Conservation (phyloP, 2,797 vertebrate species). For the Tapirus indicus region DNA sequence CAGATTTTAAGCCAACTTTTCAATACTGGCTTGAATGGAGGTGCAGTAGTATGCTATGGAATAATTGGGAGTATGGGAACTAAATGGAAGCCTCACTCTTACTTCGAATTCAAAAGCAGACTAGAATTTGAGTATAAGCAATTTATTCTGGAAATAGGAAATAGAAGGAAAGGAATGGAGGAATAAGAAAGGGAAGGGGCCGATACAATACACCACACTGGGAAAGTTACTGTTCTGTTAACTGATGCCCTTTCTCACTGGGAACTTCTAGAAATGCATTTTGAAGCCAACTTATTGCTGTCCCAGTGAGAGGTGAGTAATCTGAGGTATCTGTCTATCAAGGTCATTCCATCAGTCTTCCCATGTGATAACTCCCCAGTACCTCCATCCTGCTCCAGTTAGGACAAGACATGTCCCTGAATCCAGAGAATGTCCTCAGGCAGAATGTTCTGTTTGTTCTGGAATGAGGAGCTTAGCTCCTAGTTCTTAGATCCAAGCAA, state of each 20-base stretch:
- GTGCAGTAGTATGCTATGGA: background rate
- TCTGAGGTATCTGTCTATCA: background rate
- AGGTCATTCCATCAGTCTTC: background rate
- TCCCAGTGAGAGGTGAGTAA: background rate
- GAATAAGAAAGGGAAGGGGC: background rate
- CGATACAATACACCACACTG: accelerated
- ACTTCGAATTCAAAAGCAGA: background rate
- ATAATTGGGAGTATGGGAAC: background rate
- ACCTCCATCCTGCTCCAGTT: background rate
- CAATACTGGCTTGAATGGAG: background rate
- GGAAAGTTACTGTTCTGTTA: background rate
- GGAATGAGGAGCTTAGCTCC: background rate
- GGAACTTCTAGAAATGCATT: background rate
- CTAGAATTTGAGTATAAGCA: background rate
- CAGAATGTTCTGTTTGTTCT: background rate
- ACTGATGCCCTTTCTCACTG: accelerated
- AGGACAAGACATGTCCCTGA: background rate
- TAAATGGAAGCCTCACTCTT: background rate
- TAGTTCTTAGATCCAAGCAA: background rate
- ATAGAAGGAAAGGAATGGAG: background rate
- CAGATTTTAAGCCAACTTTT: background rate
- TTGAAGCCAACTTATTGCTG: background rate
- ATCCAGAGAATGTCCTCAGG: background rate
- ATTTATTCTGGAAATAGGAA: background rate
- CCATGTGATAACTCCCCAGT: background rate